phyloP scores from a whole-genome alignment of 2,797 vertebrate genomes.

The Hafferia zeledoni region DNA sequence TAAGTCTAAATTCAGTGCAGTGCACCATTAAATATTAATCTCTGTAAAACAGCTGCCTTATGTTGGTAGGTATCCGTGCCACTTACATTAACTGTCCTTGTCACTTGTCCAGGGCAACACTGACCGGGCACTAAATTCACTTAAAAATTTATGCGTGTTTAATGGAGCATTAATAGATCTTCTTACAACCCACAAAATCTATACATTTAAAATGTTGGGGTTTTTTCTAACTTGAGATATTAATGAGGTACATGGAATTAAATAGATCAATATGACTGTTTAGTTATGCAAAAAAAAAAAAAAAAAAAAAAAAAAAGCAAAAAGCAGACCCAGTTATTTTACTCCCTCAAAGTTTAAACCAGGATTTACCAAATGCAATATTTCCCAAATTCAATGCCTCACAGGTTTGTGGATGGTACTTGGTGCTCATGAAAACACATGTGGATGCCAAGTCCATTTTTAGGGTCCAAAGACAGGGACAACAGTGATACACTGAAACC shows the following conservation, averaged over 20 bases:
- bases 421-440: background rate
- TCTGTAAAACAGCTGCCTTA: background rate
- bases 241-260: background rate
- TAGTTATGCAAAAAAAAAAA: background rate
- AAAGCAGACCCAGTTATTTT: background rate
- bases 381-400: background rate
- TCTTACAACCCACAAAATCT: background rate
- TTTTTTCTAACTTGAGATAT: background rate
- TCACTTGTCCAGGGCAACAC: background rate
- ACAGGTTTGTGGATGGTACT: background rate
- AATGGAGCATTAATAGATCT: background rate
- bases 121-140: background rate
- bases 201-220: background rate
- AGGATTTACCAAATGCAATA: background rate
- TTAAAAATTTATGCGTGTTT: background rate
- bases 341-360: background rate
- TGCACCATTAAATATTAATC: background rate
- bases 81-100: background rate
- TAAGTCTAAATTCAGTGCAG: background rate
- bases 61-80: background rate
- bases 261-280: background rate
- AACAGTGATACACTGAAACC: background rate
- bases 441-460: background rate
- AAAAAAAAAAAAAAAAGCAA: no score
- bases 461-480: background rate